Conservation (phyloP, 1,140 invertebrate genomes). For the Archivesica marissinica region DNA sequence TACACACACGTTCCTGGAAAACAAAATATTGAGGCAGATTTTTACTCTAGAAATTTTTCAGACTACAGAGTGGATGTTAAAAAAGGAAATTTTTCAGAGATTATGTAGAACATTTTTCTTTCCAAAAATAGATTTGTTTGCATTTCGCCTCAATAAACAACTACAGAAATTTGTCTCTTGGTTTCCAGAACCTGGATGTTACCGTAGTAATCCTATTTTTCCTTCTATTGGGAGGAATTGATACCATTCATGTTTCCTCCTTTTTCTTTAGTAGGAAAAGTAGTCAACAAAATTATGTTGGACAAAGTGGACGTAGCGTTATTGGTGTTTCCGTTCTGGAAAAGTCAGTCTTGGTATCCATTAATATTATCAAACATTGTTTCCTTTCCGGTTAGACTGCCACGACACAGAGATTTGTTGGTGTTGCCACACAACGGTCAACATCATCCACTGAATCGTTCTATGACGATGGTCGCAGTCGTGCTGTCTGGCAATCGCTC, state of each 20-base stretch:
- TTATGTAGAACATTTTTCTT: not conserved
- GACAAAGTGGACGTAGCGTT: slow-evolving; percentile 37
- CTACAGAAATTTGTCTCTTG: slow-evolving; percentile 44
- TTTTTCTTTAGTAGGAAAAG: not conserved
- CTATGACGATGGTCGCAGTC: not conserved
- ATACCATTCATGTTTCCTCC: slow-evolving; percentile 47
- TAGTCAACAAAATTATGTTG: slow-evolving; percentile 20
- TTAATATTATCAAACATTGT: slow-evolving; percentile 24
- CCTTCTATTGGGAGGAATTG: slow-evolving; percentile 6
- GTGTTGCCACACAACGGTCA: not conserved
- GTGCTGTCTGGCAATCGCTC: not conserved
- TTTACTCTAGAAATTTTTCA: slow-evolving; percentile 45
- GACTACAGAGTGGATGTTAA: slow-evolving; percentile 41
- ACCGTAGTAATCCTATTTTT: slow-evolving; percentile 40
- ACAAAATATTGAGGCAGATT: slow-evolving; percentile 63
- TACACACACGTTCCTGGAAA: slow-evolving; percentile 47
- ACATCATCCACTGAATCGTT: slow-evolving; percentile 10
- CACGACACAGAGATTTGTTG: slow-evolving; percentile 42
- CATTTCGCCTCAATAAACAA: slow-evolving; percentile 61
- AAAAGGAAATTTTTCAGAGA: slow-evolving; percentile 47
- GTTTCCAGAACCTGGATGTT: slow-evolving; percentile 52
- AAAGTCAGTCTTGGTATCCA: slow-evolving; percentile 27
- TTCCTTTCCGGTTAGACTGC: slow-evolving; percentile 48
- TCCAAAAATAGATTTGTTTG: slow-evolving; percentile 64
- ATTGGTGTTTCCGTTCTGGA: slow-evolving; percentile 9